Evolutionary conservation across 2,888 invertebrate genomes (phyloP), one percentile per base, ranked within the genome.

Genomic region (Chrysodeixis includens): DNA sequence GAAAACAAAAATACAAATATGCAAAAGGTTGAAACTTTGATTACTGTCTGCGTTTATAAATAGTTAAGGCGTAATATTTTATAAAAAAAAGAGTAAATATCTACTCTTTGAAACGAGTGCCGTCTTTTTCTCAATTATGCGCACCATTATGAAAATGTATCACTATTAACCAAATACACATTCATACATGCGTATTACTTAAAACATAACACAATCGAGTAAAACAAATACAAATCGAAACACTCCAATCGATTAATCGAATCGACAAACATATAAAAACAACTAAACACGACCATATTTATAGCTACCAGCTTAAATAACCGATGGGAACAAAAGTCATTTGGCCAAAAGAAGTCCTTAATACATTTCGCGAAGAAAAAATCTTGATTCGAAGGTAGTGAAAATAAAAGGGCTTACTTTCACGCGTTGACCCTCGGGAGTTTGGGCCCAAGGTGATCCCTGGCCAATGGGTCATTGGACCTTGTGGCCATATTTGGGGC

Each of bases 391-490:
- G 55, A 61, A 61, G 57, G 63, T 73, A 75, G 71, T 62, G 62
- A 78, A 76, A 79, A 73, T 69, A 79, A 81, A 75, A 78, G 52
- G 64, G 63, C 62, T 72, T 72, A 67, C 83, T 79, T 79, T 79
- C 79, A 68, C 69, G 72, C 66, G 57, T 12, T 60, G 73, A 71
- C 66, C 72, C 68, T 80, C 74, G 82, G n/a, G n/a, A n/a, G n/a
- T n/a, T n/a, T n/a, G n/a, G 84, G 79, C 56, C 67, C 79, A 81
- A 82, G 77, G 83, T 76, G 74, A 82, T 69, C 74, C 67, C 62
- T 74, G 78, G 82, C 82, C 84, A 86, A 83, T 87, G 79, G 90
- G 87, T 87, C 90, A 82, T 82, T 84, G 86, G 88, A 86, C 91
- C 87, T 88, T 86, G 87, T 67, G 73, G 70, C 86, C 85, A 83